These are phyloP conservation scores for Pedetes capensis DNA, from an alignment of 2,113 vertebrate genomes.

Conservation along the genomic window DNA sequence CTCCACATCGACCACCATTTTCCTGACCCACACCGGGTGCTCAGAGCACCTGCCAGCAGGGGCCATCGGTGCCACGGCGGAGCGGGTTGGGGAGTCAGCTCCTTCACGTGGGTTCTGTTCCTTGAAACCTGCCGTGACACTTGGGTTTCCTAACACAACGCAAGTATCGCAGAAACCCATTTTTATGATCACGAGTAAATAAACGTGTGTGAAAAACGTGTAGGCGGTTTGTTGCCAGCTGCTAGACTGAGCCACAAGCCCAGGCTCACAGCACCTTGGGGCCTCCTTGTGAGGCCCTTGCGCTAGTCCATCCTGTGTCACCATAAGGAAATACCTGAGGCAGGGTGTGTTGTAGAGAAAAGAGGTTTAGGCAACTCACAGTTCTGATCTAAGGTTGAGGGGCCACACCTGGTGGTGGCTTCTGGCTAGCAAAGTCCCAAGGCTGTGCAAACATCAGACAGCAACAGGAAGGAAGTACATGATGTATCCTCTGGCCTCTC, in stretches of 20 bases:
- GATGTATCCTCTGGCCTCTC: neutral
- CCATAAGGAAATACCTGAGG: neutral
- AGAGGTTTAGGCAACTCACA: neutral
- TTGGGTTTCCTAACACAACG: neutral
- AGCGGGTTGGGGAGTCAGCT: fast-evolving
- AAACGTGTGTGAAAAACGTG: neutral
- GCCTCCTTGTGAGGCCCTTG: neutral
- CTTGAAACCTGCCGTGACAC: neutral
- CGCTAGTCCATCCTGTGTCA: neutral
- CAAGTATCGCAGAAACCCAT: neutral
- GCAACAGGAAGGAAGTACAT: neutral
- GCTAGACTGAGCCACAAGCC: neutral
- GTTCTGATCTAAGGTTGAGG: neutral
- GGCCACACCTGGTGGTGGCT: neutral
- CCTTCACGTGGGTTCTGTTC: fast-evolving
- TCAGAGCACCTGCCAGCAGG: neutral
- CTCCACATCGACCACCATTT: fast-evolving
- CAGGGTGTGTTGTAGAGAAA: neutral
- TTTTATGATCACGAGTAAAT: neutral
- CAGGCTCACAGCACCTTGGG: neutral
- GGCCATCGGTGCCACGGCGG: neutral
- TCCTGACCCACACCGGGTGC: neutral
- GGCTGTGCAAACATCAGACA: neutral
- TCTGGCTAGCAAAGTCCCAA: neutral
- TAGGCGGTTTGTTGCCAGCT: too few species aligned